These are phyloP conservation scores for Mormyrus lacerda DNA, from an alignment of 2,113 vertebrate genomes.

Conservation along the genomic window DNA sequence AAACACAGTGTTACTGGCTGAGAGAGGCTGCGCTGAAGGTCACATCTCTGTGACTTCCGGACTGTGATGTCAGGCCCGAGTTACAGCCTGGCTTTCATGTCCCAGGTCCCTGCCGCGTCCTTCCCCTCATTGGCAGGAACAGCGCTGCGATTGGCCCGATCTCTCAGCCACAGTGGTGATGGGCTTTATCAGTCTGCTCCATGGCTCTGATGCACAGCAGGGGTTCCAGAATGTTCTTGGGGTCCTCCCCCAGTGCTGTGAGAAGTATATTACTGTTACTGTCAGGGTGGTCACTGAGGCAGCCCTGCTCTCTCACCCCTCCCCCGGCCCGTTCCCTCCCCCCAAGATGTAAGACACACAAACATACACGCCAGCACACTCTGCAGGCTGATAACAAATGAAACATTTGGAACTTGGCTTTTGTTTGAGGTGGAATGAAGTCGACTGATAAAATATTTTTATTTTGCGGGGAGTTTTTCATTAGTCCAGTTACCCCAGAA, in stretches of 20 bases:
- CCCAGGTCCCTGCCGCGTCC: background rate
- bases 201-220: background rate
- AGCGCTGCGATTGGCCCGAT: background rate
- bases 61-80: background rate
- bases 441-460: background rate
- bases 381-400: background rate
- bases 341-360: background rate
- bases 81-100: background rate
- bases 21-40: background rate
- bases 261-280: background rate
- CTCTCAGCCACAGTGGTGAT: background rate
- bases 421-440: background rate
- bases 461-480: background rate
- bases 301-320: background rate
- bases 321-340: background rate
- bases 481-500: background rate
- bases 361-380: background rate
- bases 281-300: background rate
- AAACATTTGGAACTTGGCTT: background rate
- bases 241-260: background rate
- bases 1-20: background rate
- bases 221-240: background rate
- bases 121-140: background rate
- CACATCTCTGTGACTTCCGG: background rate
- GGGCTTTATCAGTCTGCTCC: background rate